Base-by-base conservation (phyloP, 2,888 invertebrate genomes). In the Trilocha varians region DNA sequence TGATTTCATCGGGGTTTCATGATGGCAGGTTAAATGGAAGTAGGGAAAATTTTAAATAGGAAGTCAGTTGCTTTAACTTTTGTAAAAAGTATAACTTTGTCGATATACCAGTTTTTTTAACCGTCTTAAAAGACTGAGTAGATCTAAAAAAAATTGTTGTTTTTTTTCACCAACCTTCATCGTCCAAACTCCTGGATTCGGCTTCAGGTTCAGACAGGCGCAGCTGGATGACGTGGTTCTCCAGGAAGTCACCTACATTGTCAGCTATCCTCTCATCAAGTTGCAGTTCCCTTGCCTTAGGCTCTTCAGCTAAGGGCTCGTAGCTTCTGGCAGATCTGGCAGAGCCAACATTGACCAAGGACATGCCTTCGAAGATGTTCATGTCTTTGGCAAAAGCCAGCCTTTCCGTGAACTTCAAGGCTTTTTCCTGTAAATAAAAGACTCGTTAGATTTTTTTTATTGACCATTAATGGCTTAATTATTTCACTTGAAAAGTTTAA, bases 401-500 rank as follows among this genome's bases (percentile, higher is more conserved):
- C 35, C 76, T 75, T 54, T 90, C 90, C 34, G 90, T 87, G 52
- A 87, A 85, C 53, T 87, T 88, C 15, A 89, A 63, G 6, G 89
- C 89, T 55, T 89, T 82, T 86, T 89, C 89, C 89, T 89, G 78
- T 13, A 66, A 71, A 41, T 41, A 51, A 47, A 47, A 38, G n/a
- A n/a, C n/a, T n/a, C n/a, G n/a, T n/a, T n/a, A n/a, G n/a, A n/a
- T n/a, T n/a, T n/a, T n/a, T n/a, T n/a, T n/a, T n/a, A n/a, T n/a
- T n/a, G n/a, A n/a, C n/a, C n/a, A n/a, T n/a, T n/a, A n/a, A n/a
- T n/a, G n/a, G n/a, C n/a, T n/a, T n/a, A n/a, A n/a, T n/a, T n/a
- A n/a, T n/a, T n/a, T n/a, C n/a, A n/a, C n/a, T n/a, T n/a, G n/a
- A n/a, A n/a, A n/a, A n/a, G n/a, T n/a, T n/a, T n/a, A n/a, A n/a